Base-by-base conservation (phyloP, 2,888 invertebrate species). In the Archaeoteleia sp. region DNA sequence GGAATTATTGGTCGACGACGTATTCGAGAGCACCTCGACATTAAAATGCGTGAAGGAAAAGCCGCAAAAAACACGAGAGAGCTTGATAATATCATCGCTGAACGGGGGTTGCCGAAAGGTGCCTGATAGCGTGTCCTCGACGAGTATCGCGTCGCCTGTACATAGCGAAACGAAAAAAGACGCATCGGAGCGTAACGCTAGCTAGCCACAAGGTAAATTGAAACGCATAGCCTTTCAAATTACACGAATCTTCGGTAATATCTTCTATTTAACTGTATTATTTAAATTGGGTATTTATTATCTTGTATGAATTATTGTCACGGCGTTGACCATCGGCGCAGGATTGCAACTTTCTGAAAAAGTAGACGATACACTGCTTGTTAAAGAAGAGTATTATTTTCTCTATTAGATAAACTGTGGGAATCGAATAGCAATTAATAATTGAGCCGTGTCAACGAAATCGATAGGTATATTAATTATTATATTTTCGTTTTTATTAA, bases 181-280 rank as follows among this genome's bases (percentile, higher is more conserved):
- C 65, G 73, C 60, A 49, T 70, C 76, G 42, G 83, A 84, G 55
- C 81, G 75, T 58, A 83, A 78, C 49, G 57, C 74, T 76, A 85
- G 85, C 84, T 85, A 85, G 84, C 85, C 82, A 78, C 85, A 84
- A 85, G 84, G 84, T 84, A 84, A 85, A 82, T 72, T 74, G 54
- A 82, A 82, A 73, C 78, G 79, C 74, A 61, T 82, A 82, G 78
- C 73, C 74, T 78, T 76, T 70, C 81, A 81, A 81, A 81, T 78
- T 76, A 79, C 73, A 76, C 76, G 70, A 77, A 73, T 77, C 80
- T 81, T 80, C 82, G 83, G 81, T 84, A 85, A 84, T 83, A 81
- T 61, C 75, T 72, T 72, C 48, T 30, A 10, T 51, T 27, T 2
- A 51, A 27, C 55, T 13, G 20, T 42, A 42, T 43, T 57, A n/a